Base-by-base conservation (phyloP, 2,888 invertebrate genomes). In the Siphlonurus alternatus region DNA sequence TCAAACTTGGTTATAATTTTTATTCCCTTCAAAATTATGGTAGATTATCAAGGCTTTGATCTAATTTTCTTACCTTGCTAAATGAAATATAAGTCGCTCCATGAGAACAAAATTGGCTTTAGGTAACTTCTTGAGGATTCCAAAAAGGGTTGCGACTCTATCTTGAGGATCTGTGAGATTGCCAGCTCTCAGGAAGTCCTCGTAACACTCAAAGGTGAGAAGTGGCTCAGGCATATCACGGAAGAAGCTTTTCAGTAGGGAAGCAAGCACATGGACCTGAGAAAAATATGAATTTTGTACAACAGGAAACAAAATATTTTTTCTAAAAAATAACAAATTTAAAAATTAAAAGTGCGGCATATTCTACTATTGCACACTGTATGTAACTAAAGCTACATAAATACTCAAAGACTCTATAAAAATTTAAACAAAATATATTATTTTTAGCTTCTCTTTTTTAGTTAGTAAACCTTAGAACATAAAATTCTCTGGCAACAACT, bases 221-320 rank as follows among this genome's bases (percentile, higher is more conserved):
- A 96, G 78, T 22, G 95, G 95, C 75, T 95, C 94, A 19, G 93
- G 91, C 84, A 96, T 87, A 74, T 95, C 95, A 53, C 94, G 81
- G 75, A 95, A 85, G 79, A 93, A 93, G 69, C 83, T 79, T 77
- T 96, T 96, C 66, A 95, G 79, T 38, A 92, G 89, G 53, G 93
- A 90, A 0, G 94, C 89, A 65, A 94, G 78, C 53, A 94, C 93
- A 77, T 95, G 94, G 63, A 95, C 89, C 10, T 76, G 76, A 5
- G 7, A 18, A 18, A n/a, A 18, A 10, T 3, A 56, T 18, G 5
- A 10, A 20, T n/a, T 56, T 10, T 10, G 20, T 5, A 10, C 20
- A 5, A 56, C 20, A 10, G 22, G n/a, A 10, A 7, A 56, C 56
- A 10, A 56, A n/a, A n/a, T n/a, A n/a, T n/a, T n/a, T n/a, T n/a